Evolutionary conservation across 1,140 invertebrate species (phyloP).

Genomic region (Drosophila aff.): DNA sequence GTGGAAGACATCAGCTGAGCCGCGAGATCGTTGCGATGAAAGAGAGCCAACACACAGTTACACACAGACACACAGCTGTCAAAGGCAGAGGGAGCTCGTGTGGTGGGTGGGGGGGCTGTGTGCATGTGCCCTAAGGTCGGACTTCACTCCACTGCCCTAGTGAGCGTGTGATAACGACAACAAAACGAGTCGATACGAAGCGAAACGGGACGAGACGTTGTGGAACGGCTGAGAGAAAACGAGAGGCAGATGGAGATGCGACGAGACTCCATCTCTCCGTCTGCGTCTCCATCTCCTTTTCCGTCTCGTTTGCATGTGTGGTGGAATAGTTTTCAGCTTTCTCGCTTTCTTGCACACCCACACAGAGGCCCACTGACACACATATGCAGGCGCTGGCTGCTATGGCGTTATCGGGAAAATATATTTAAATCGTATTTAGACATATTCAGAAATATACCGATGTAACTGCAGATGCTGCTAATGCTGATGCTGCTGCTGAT

Average conservation of each 20-base stretch:
- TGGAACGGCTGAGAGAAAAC: slow-evolving; percentile 18
- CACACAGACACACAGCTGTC: neutral
- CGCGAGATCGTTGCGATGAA: slow-evolving; percentile 5
- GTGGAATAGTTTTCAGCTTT: slow-evolving; percentile 26
- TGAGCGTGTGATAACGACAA: slow-evolving; percentile 30
- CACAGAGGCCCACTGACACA: slow-evolving; percentile 4
- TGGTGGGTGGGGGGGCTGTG: neutral
- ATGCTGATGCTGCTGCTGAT: neutral
- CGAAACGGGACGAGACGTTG: slow-evolving; percentile 1
- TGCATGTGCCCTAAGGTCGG: slow-evolving; percentile 14
- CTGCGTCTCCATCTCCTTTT: slow-evolving; percentile 4
- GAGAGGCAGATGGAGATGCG: slow-evolving; percentile 21
- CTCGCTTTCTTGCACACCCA: slow-evolving; percentile 14
- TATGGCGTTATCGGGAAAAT: slow-evolving; percentile 18
- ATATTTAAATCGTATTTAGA: slow-evolving; percentile 14
- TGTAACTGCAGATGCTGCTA: slow-evolving; percentile 2
- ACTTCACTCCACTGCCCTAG: slow-evolving; percentile 33
- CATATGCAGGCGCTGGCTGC: slow-evolving; percentile 5
- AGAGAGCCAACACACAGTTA: slow-evolving; percentile 4
- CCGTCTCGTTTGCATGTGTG: slow-evolving; percentile 14
- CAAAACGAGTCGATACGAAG: slow-evolving; percentile 20
- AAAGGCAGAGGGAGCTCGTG: neutral
- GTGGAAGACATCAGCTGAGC: slow-evolving; percentile 8
- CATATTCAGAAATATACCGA: slow-evolving; percentile 20
- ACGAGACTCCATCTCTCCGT: slow-evolving; percentile 1